phyloP scores from a whole-genome alignment of 1,140 invertebrate species.

The Heterodera carotae region DNA sequence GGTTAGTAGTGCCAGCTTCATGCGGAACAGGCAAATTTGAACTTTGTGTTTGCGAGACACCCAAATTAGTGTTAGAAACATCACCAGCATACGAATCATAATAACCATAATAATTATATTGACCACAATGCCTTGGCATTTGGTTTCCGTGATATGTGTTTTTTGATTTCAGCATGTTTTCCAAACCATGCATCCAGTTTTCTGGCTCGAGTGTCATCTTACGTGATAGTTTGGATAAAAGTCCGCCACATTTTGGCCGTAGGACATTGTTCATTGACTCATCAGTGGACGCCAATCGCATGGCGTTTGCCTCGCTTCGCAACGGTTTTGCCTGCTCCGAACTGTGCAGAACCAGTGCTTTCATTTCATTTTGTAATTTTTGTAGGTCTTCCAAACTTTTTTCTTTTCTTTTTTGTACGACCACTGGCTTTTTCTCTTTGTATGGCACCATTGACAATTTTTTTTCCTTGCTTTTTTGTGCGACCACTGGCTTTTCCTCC shows the following conservation, averaged over 20 bases:
- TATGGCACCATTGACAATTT: too few species aligned
- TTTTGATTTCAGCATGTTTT: background rate
- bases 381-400: background rate
- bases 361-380: background rate
- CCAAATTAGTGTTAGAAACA: too few species aligned
- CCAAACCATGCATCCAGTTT: background rate
- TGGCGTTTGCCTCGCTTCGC: background rate
- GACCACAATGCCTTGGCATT: too few species aligned
- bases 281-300: background rate
- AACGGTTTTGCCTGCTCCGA: background rate
- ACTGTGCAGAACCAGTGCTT: background rate
- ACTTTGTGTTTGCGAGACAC: too few species aligned
- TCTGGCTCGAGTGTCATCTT: background rate
- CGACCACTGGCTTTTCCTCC: too few species aligned
- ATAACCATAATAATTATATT: too few species aligned
- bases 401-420: background rate
- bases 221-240: background rate
- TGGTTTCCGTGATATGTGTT: background rate
- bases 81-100: too few species aligned
- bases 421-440: too few species aligned
- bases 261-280: background rate
- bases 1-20: too few species aligned
- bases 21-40: too few species aligned
- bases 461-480: too few species aligned
- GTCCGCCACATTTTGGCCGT: background rate